A percentile compares a stretch with the other conserved stretches of the same genome.
Evolutionary conservation across 1,140 invertebrate genomes (phyloP).

Genomic region (Varroa destructor): DNA sequence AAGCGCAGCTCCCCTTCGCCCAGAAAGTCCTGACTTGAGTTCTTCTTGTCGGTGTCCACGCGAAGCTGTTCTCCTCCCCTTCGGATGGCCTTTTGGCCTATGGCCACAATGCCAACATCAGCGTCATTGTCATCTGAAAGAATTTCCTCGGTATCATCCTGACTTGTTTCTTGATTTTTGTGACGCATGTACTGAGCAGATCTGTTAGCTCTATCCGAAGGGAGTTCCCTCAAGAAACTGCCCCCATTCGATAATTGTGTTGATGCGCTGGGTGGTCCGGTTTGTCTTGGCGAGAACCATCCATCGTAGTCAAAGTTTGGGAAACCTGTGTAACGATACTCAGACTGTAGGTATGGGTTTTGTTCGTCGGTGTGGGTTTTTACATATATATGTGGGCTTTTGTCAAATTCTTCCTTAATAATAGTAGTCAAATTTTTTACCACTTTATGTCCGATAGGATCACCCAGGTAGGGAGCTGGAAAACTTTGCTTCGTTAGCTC

Average conservation of each 20-base stretch:
- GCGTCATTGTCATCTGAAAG: conserved; percentile 11
- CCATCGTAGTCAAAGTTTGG: conserved; percentile 1
- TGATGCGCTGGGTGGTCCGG: not conserved
- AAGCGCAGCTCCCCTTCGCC: conserved; percentile 8
- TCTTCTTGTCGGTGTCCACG: not conserved
- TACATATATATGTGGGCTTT: not conserved
- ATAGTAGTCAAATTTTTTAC: conserved; percentile 5
- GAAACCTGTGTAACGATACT: conserved; percentile 16
- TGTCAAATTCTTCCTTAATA: conserved; percentile 19
- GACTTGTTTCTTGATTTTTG: not conserved
- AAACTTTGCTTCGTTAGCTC: conserved; percentile 11
- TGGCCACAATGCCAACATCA: conserved; percentile 17
- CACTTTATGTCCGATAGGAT: not conserved
- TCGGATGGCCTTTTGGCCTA: not conserved
- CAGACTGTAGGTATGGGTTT: not conserved
- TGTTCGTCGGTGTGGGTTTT: not conserved
- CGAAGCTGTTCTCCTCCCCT: no score
- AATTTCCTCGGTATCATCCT: conserved; percentile 15
- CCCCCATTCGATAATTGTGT: not conserved
- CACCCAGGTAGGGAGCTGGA: not conserved
- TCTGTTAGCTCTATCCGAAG: not conserved
- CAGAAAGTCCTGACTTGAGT: conserved; percentile 24
- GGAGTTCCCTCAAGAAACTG: not conserved
- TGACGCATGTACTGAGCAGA: no score
- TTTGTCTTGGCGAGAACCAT: not conserved